A percentile compares a stretch with the other conserved stretches of the same genome.
These are phyloP conservation scores for Drosophila greeni DNA, from an alignment of 2,888 invertebrate species.

Conservation along the genomic window DNA sequence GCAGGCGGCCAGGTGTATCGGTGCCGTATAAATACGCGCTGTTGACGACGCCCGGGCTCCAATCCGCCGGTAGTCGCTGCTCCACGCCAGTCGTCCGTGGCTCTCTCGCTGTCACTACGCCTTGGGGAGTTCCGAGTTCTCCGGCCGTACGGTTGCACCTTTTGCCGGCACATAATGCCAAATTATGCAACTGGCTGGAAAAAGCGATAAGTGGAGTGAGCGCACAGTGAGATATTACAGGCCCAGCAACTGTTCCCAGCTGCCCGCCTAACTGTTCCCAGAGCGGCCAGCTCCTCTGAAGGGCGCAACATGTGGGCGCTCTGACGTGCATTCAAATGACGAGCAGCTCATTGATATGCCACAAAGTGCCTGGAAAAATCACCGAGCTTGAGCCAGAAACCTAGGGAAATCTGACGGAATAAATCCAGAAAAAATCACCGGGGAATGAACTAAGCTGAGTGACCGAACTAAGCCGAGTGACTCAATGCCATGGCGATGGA, in stretches of 20 bases:
- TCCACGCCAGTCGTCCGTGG: slow-evolving; percentile 55
- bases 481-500: slow-evolving; percentile 52
- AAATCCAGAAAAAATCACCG: slow-evolving; percentile 2
- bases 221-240: neutral
- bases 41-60: slow-evolving; percentile 62
- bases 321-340: slow-evolving; percentile 29
- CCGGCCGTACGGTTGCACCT: slow-evolving; percentile 17
- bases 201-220: slow-evolving; percentile 6
- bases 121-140: slow-evolving; percentile 15
- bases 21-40: slow-evolving; percentile 73
- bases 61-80: slow-evolving; percentile 72
- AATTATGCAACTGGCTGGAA: slow-evolving; percentile 57
- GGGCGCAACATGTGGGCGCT: slow-evolving; percentile 63
- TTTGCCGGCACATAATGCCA: slow-evolving; percentile 32
- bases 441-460: slow-evolving; percentile 5
- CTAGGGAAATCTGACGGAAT: neutral
- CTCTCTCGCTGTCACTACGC: slow-evolving; percentile 18
- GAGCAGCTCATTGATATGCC: slow-evolving; percentile 36
- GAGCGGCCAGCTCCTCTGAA: neutral
- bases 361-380: slow-evolving; percentile 43
- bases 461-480: slow-evolving; percentile 12
- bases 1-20: slow-evolving; percentile 28
- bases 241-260: slow-evolving; percentile 7
- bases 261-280: slow-evolving; percentile 11
- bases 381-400: slow-evolving; percentile 8